Evolutionary conservation across 1,140 invertebrate genomes (phyloP), one percentile per base, ranked within the genome.

Genomic region (Augochlora pura): DNA sequence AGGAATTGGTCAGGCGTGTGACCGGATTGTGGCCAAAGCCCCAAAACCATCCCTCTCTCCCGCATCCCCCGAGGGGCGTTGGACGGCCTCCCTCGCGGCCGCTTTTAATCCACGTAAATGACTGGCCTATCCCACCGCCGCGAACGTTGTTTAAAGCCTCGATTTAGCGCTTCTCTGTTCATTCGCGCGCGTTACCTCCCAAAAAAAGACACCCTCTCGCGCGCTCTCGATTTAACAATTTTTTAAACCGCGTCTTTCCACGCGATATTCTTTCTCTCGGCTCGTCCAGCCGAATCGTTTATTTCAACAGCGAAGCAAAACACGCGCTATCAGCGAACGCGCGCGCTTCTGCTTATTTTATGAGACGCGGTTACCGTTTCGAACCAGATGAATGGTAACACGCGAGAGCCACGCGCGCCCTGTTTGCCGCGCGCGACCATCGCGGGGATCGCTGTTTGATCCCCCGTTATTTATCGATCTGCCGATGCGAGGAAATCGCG

Each of bases 71-170:
- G n/a, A 59, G 23, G 65, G 54, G 32, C 42, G 23, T 64, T 49
- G 46, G 21, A 49, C 67, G 71, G 65, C 59, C 59, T 78, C 76
- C 66, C 83, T 72, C 80, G 25, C 63, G 69, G 65, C 67, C 54
- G 70, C 74, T 85, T 85, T 85, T 85, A 85, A 85, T 83, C 81
- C 81, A 77, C 77, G 68, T 80, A 83, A 85, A 85, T 85, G 83
- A 85, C 81, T 67, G 57, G 68, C 71, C 80, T 81, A 42, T 81
- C 46, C 69, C 79, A 59, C 72, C 59, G 27, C 65, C 52, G 64
- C 68, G 59, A 82, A 59, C 75, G 80, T 84, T 84, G 80, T 84
- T 84, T 82, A 84, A 84, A 82, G 64, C 80, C 49, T 70, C 80
- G 70, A 73, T 82, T 82, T 84, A 27, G 39, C 60, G 42, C 23